A percentile compares a stretch with the other conserved stretches of the same genome.
phyloP scores from a whole-genome alignment of 2,113 vertebrate genomes.

The Callorhinus ursinus region DNA sequence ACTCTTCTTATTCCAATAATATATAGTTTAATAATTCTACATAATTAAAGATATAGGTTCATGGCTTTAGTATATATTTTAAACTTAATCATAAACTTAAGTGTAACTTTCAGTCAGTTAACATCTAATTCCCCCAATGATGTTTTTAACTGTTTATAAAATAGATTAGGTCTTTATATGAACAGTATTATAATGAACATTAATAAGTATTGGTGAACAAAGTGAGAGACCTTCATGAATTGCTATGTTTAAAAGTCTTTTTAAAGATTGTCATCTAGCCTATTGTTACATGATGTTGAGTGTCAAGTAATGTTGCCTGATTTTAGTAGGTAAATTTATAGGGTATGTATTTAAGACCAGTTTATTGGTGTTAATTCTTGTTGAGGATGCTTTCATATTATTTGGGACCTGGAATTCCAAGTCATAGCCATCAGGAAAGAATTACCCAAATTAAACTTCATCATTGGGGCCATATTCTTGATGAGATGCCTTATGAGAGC shows the following conservation, averaged over 20 bases:
- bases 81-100: not conserved
- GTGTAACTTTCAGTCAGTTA: constrained; percentile 20
- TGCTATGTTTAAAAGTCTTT: constrained; percentile 38
- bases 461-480: not conserved
- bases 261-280: constrained; percentile 32
- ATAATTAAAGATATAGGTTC: not conserved
- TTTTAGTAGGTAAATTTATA: not conserved
- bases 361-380: constrained; percentile 24
- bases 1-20: not conserved
- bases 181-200: not conserved
- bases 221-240: not conserved
- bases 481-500: not conserved
- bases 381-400: not conserved
- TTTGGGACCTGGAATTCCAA: constrained; percentile 24
- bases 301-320: not conserved
- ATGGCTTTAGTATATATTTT: not conserved
- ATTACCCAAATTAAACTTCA: not conserved
- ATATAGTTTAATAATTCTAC: not conserved
- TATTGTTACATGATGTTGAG: not conserved
- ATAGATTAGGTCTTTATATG: not conserved
- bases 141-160: constrained; percentile 30
- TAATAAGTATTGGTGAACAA: not conserved
- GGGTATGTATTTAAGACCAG: not conserved
- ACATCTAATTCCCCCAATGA: not conserved
- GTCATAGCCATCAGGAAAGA: not conserved